Conservation (phyloP, 2,113 vertebrate species). For the Perca flavescens region DNA sequence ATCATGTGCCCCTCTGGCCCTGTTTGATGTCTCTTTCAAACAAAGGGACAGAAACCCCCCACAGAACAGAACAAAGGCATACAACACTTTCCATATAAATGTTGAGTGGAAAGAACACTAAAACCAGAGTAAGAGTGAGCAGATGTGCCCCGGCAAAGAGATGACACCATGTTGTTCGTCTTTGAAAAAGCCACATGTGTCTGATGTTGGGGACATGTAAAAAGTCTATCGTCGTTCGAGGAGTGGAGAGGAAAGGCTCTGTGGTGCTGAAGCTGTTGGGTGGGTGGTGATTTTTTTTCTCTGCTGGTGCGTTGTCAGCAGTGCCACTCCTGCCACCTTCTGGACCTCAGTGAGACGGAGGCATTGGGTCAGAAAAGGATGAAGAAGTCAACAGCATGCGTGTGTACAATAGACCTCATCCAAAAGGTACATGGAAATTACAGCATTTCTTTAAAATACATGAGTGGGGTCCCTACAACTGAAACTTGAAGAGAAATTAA, state of each 20-base stretch:
- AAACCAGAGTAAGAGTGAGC: slow-evolving; percentile 77
- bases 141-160: slow-evolving; percentile 72
- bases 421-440: background rate
- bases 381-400: background rate
- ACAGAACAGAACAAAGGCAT: slow-evolving; percentile 75
- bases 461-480: background rate
- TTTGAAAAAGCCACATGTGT: slow-evolving; percentile 77
- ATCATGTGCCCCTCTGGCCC: slow-evolving; percentile 52
- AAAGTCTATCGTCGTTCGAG: slow-evolving; percentile 58
- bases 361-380: slow-evolving; percentile 6
- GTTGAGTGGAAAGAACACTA: slow-evolving; percentile 77
- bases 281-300: slow-evolving; percentile 42
- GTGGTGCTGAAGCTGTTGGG: slow-evolving; percentile 67
- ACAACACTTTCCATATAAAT: slow-evolving; percentile 81
- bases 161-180: slow-evolving; percentile 80
- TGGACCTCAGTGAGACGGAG: slow-evolving; percentile 63
- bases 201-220: slow-evolving; percentile 73
- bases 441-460: background rate
- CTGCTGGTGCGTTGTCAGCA: slow-evolving; percentile 50
- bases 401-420: background rate
- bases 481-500: background rate
- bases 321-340: slow-evolving; percentile 82
- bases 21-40: slow-evolving; percentile 71
- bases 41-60: slow-evolving; percentile 75
- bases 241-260: slow-evolving; percentile 40